Evolutionary conservation across 1,140 invertebrate species (phyloP).

Genomic region (Paracyclopina nana): DNA sequence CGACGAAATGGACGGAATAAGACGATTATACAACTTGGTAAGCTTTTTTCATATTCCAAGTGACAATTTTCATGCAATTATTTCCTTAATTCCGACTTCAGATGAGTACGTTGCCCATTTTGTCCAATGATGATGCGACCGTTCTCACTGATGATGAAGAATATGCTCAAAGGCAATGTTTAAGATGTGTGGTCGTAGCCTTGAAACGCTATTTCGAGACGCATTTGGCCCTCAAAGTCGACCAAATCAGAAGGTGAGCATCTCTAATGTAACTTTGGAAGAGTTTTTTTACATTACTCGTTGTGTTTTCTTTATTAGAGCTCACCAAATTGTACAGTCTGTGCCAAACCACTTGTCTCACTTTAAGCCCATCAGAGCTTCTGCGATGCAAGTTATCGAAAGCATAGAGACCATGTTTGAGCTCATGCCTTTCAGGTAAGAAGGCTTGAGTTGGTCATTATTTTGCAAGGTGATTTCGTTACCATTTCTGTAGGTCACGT

Average conservation of each 20-base stretch:
- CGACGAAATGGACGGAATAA: constrained; percentile 39
- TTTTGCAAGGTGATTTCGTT: too few relatives aligned
- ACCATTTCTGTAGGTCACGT: too few relatives aligned
- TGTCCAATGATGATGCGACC: constrained; percentile 39
- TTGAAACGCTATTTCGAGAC: constrained; percentile 79
- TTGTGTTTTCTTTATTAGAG: too few relatives aligned
- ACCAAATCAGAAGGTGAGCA: constrained; percentile 9
- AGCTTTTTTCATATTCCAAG: constrained; percentile 1
- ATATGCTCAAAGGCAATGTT: constrained; percentile 77
- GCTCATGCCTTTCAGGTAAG: constrained; percentile 42
- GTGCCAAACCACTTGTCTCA: constrained; percentile 6
- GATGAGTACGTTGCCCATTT: constrained; percentile 61
- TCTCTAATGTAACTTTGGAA: too few relatives aligned
- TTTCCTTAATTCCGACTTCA: constrained; percentile 25
- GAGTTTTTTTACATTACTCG: too few relatives aligned
- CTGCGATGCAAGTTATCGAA: constrained; percentile 53
- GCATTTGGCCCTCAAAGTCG: constrained; percentile 51
- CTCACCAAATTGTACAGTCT: too few relatives aligned
- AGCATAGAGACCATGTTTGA: constrained; percentile 61
- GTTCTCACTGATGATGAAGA: constrained; percentile 66
- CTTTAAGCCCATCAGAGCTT: constrained; percentile 36
- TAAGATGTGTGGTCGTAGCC: constrained; percentile 72
- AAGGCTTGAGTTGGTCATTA: too few relatives aligned
- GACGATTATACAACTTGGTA: constrained; percentile 9
- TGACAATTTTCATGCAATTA: constrained; percentile 14